Evolutionary conservation across 2,113 vertebrate species (phyloP), one percentile per base, ranked within the genome.

Genomic region (Gulo gulo): DNA sequence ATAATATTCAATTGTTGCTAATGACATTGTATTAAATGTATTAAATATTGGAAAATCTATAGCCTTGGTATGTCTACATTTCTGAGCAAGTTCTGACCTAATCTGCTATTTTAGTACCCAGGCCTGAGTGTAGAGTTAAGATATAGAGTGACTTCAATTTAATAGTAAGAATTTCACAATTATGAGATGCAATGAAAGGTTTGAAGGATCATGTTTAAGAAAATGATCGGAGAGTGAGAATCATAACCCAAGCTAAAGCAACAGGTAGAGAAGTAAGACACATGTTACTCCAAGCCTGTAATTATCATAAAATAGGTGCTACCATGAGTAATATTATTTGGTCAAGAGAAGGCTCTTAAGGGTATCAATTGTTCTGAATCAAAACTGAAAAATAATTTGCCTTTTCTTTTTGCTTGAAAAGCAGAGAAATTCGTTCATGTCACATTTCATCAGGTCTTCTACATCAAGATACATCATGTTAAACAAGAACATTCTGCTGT

Each of bases 401-500:
- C 24, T 87, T 95, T 94, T 12, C 0, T 76, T 85, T 97, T 78
- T 88, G 1, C 4, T 61, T 78, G 13, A 82, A 95, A 93, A 57
- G 6, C 42, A 91, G 29, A 89, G n/a, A 81, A 57, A 69, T 45
- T 42, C 7, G 0, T 63, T 95, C 80, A 10, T 3, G 16, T 65
- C 67, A 71, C 29, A 55, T 80, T 55, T 84, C 76, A 52, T 73
- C 57, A 96, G 91, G 86, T 95, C 93, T 74, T 86, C 80, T 61
- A 82, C 94, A 88, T 78, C 55, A 91, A 81, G 7, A 0, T 0
- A 18, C 89, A 82, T n/a, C 79, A 97, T 98, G 96, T 45, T 97
- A n/a, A 97, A 94, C 61, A 98, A 97, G 90, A 90, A 29, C 7
- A 42, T 98, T 86, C 94, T 98, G 16, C 85, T 99, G 15, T 63